A percentile compares a stretch with the other conserved stretches of the same genome.
These are phyloP conservation scores for Agrotis exclamationis DNA, from an alignment of 2,888 invertebrate genomes.

Conservation along the genomic window DNA sequence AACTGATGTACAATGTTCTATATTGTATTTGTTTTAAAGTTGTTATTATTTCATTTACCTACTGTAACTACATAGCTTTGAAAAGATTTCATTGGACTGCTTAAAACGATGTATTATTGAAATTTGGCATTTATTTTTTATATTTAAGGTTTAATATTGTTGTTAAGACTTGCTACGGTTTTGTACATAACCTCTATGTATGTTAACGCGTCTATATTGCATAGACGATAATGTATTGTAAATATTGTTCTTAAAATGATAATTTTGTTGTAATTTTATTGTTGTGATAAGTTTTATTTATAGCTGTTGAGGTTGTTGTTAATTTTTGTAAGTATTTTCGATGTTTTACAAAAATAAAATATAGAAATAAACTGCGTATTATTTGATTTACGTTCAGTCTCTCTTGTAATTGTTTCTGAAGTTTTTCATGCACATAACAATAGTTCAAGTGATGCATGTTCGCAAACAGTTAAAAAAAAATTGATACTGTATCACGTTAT, in stretches of 20 bases:
- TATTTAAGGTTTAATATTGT: conserved; percentile 45
- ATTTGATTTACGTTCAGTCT: conserved; percentile 30
- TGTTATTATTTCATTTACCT: conserved; percentile 34
- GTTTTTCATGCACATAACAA: conserved; percentile 12
- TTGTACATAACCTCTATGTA: conserved; percentile 58
- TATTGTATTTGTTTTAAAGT: conserved; percentile 55
- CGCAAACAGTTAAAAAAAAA: conserved; percentile 61
- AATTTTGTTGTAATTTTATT: conserved; percentile 63
- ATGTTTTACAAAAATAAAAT: conserved; percentile 66
- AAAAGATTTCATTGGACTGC: conserved; percentile 41
- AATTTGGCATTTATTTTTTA: conserved; percentile 65
- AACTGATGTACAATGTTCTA: conserved; percentile 64
- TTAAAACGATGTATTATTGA: conserved; percentile 40
- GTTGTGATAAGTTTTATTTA: conserved; percentile 74
- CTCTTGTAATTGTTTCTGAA: conserved; percentile 10
- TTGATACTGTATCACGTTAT: conserved; percentile 72
- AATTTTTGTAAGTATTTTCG: conserved; percentile 56
- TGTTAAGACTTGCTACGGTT: conserved; percentile 39
- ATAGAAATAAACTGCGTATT: conserved; percentile 35
- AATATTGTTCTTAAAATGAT: conserved; percentile 56
- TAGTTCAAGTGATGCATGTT: conserved; percentile 30
- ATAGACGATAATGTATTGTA: conserved; percentile 63
- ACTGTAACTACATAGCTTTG: conserved; percentile 19
- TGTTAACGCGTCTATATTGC: conserved; percentile 29
- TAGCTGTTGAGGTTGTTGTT: conserved; percentile 67